Conservation (phyloP, 2,797 vertebrate genomes). For the Vultur gryphus region DNA sequence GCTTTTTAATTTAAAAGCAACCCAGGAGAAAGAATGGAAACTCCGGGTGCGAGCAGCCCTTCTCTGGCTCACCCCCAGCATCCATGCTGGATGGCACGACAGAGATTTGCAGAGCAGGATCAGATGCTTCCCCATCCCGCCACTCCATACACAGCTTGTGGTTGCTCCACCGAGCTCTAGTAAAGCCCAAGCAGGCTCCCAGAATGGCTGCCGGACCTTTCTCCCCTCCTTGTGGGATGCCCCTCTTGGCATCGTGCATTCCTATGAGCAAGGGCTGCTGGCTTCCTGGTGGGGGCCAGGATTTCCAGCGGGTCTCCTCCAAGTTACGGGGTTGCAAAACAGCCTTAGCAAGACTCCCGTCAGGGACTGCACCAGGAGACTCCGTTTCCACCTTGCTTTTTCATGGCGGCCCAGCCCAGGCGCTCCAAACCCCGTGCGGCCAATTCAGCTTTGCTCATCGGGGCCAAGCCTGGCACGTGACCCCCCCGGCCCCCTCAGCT, state of each 20-base stretch:
- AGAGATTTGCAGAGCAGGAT: not conserved
- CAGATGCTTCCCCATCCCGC: not conserved
- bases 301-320: not conserved
- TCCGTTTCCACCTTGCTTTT: not conserved
- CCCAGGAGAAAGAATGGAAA: not conserved
- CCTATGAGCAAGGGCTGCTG: not conserved
- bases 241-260: not conserved
- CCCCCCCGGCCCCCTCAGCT: rapidly evolving
- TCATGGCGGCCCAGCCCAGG: not conserved
- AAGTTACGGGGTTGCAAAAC: not conserved
- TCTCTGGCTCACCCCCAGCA: not conserved
- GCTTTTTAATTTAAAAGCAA: not conserved
- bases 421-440: rapidly evolving
- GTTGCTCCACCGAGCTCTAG: not conserved
- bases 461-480: not conserved
- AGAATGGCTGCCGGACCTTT: not conserved
- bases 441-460: not conserved
- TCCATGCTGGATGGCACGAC: not conserved
- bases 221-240: not conserved
- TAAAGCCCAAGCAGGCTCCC: not conserved
- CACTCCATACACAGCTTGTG: not conserved
- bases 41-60: not conserved
- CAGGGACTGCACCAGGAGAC: not conserved
- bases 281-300: not conserved
- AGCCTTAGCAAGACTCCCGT: not conserved